Conservation (phyloP, 2,888 invertebrate species). For the Alviniconcha strummeri region DNA sequence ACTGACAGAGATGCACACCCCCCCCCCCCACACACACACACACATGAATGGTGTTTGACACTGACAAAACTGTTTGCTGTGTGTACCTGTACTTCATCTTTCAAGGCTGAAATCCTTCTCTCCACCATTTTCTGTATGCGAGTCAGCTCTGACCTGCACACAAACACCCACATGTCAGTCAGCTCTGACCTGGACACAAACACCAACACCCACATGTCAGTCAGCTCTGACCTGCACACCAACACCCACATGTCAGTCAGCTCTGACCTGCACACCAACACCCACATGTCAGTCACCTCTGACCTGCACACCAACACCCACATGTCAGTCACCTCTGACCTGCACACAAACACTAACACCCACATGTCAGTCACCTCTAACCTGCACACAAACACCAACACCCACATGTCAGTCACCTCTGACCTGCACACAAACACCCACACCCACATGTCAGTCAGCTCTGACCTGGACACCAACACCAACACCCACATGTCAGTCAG, state of each 20-base stretch:
- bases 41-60: not conserved
- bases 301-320: constrained; percentile 24
- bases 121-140: constrained; percentile 60
- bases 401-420: too few relatives aligned
- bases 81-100: constrained; percentile 60
- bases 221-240: constrained; percentile 42
- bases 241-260: too few relatives aligned
- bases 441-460: too few relatives aligned
- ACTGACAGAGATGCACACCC: not conserved
- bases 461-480: too few relatives aligned
- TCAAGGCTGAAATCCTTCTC: constrained; percentile 53
- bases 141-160: constrained; percentile 43
- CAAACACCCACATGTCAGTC: not conserved
- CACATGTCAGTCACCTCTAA: constrained; percentile 51
- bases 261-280: constrained; percentile 36
- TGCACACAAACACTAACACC: constrained; percentile 47
- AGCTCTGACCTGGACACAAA: too few relatives aligned
- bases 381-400: constrained; percentile 9
- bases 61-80: too few relatives aligned
- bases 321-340: too few relatives aligned
- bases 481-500: too few relatives aligned
- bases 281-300: constrained; percentile 51
- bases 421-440: too few relatives aligned
- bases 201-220: constrained; percentile 57
- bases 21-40: not conserved